Conservation (phyloP, 2,888 invertebrate genomes). For the Drosophila borealis region DNA sequence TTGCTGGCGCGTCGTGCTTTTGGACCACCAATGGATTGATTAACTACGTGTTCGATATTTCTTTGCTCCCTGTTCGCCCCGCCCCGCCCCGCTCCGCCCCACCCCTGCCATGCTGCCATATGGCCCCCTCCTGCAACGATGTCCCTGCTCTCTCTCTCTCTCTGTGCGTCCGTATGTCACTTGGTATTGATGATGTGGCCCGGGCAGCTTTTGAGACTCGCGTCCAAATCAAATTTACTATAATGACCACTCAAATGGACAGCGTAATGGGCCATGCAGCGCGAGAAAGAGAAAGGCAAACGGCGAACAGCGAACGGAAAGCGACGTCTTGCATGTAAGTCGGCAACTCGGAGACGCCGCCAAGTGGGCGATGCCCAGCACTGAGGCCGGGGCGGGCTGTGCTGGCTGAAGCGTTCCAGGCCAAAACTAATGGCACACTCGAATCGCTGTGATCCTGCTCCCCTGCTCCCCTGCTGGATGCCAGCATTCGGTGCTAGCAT, state of each 20-base stretch:
- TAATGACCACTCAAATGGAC: conserved; percentile 80
- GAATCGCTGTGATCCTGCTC: conserved; percentile 39
- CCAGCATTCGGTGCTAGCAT: too few relatives aligned
- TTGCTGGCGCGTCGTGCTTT: conserved; percentile 76
- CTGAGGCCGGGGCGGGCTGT: not conserved
- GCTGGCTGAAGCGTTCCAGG: not conserved
- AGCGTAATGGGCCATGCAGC: conserved; percentile 74
- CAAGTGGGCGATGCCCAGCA: conserved; percentile 58
- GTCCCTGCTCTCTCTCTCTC: not conserved
- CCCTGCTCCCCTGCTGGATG: conserved; percentile 8
- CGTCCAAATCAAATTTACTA: conserved; percentile 79
- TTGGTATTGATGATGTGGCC: conserved; percentile 76
- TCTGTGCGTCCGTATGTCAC: conserved; percentile 54
- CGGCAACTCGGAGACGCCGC: conserved; percentile 29
- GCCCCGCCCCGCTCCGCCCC: not conserved
- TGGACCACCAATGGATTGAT: conserved; percentile 77
- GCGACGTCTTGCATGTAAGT: conserved; percentile 22
- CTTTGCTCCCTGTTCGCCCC: conserved; percentile 12
- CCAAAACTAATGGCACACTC: conserved; percentile 41
- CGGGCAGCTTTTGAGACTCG: conserved; percentile 66
- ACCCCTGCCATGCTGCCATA: not conserved
- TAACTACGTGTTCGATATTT: conserved; percentile 79
- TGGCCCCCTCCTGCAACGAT: too few relatives aligned
- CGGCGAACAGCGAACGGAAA: conserved; percentile 14
- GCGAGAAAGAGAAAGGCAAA: conserved; percentile 37